Evolutionary conservation across 2,113 vertebrate genomes (phyloP).

Genomic region (Gavialis gangeticus): DNA sequence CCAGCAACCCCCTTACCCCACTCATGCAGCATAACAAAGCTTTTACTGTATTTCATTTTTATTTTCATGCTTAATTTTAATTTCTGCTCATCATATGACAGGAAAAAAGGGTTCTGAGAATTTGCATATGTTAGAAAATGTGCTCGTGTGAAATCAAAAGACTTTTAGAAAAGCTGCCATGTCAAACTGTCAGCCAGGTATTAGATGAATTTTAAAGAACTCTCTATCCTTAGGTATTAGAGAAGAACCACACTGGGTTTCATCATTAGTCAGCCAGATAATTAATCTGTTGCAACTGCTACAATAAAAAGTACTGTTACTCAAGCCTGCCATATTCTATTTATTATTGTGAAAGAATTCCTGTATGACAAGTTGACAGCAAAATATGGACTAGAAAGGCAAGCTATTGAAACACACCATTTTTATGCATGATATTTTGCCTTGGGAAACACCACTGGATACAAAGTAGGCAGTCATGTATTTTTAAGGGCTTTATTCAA

Average conservation of each 20-base stretch:
- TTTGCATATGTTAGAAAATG: background rate
- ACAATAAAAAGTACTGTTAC: conserved; percentile 68
- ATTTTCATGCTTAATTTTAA: conserved; percentile 21
- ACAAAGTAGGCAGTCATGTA: conserved; percentile 33
- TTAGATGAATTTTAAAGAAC: conserved; percentile 73
- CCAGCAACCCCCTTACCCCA: too few species aligned
- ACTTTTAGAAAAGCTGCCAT: conserved; percentile 18
- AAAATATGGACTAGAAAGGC: conserved; percentile 46
- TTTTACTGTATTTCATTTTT: background rate
- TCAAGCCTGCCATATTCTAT: conserved; percentile 61
- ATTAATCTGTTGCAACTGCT: conserved; percentile 69
- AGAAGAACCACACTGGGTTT: conserved; percentile 53
- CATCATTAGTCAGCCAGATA: conserved; percentile 71
- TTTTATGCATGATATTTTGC: conserved; percentile 13
- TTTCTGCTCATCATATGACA: background rate
- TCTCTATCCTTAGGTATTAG: conserved; percentile 54
- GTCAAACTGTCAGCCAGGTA: conserved; percentile 15
- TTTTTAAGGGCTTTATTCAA: background rate
- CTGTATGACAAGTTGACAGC: conserved; percentile 32
- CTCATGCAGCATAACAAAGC: too few species aligned
- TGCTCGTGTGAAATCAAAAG: background rate
- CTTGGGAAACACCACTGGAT: conserved; percentile 22
- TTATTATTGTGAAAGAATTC: conserved; percentile 54
- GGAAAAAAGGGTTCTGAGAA: conserved; percentile 11
- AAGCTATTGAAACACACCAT: background rate